Evolutionary conservation across 2,888 invertebrate species (phyloP).

Genomic region (Sarcophaga carnaria): DNA sequence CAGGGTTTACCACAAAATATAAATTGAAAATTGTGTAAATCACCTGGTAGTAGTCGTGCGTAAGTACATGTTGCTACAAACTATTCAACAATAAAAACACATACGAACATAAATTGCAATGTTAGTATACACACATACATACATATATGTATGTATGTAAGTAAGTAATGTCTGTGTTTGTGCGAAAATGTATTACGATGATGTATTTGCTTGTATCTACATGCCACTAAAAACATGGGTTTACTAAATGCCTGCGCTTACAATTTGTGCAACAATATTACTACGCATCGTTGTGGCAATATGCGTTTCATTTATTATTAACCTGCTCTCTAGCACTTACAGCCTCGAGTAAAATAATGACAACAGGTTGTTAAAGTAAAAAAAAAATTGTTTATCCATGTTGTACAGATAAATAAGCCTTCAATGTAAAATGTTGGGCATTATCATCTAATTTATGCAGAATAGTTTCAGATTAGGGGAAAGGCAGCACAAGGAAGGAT

Average conservation of each 20-base stretch:
- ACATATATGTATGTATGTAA: background rate
- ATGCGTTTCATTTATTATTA: constrained; percentile 33
- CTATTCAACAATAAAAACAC: background rate
- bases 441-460: too few relatives aligned
- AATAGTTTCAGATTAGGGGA: too few relatives aligned
- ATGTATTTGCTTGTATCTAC: background rate
- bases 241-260: background rate
- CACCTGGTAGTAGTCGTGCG: background rate
- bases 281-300: background rate
- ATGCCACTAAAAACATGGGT: constrained; percentile 19
- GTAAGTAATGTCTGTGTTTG: background rate
- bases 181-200: background rate
- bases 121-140: background rate
- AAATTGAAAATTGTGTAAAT: constrained; percentile 34
- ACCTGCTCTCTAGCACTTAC: background rate
- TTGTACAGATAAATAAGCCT: too few relatives aligned
- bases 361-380: too few relatives aligned
- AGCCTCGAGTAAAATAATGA: background rate
- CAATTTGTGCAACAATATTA: background rate
- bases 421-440: too few relatives aligned
- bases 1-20: constrained; percentile 25
- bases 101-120: too few relatives aligned
- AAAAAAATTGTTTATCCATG: too few relatives aligned
- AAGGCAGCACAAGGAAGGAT: too few relatives aligned
- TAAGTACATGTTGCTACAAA: constrained; percentile 33